Base-by-base conservation (phyloP, 1,140 invertebrate genomes). In the Papilio polytes region DNA sequence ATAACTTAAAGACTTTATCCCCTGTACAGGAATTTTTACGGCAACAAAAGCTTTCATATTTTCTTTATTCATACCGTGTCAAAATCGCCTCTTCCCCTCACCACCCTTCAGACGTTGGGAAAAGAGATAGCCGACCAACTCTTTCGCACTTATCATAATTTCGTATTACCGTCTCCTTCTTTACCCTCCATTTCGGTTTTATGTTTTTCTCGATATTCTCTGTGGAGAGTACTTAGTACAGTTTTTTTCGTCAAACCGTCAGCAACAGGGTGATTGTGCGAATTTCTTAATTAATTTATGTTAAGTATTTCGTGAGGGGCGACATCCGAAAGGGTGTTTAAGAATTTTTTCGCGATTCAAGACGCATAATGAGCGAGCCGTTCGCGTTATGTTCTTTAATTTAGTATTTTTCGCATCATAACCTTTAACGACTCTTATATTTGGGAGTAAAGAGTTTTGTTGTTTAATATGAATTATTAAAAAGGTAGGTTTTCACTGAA, bases 1-100 rank as follows among this genome's bases (percentile, higher is more conserved):
- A 94, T 94, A 94, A 93, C 92, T 94, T 94, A 94, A 94, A 94
- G 92, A 94, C 93, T 94, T 94, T 91, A 94, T 94, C 92, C 92
- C 92, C 88, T 92, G 90, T 93, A 92, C 87, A 90, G 92, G 92
- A 94, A 94, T 94, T 94, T 94, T 94, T 94, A 94, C 92, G 90
- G 91, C 88, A 91, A 94, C 93, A 94, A 94, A 94, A 93, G 91
- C 93, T 87, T 93, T 94, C 93, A 94, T 94, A 94, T 94, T 94
- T 94, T 94, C 93, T 94, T 94, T 94, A 94, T 94, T 94, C 93
- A 91, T 92, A 84, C 89, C 93, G 92, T 93, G 93, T 94, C 92
- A 92, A 94, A 94, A 93, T 94, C 91, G 89, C 88, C 90, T 86
- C 87, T 82, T 85, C 86, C 86, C 91, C 88, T 87, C 83, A 85